Percentiles rank a stretch among this genome's conserved stretches.
phyloP scores from a whole-genome alignment of 1,140 invertebrate genomes.

The Philotrypesis tridentata region DNA sequence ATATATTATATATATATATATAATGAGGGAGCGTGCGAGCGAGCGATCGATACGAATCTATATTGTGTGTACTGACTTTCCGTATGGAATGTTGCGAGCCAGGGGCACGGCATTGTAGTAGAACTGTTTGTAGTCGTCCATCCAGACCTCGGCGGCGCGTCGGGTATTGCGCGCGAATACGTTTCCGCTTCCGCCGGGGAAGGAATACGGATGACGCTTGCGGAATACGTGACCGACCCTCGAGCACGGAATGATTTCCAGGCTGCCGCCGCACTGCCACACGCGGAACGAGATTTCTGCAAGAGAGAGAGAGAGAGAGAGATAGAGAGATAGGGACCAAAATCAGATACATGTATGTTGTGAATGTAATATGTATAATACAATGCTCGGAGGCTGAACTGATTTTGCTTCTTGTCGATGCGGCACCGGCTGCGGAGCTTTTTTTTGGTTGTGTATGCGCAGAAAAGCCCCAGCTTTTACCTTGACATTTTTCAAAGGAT shows the following conservation, averaged over 20 bases:
- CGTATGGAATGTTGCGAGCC: slow-evolving; percentile 89
- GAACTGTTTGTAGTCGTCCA: slow-evolving; percentile 95
- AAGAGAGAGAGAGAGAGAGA: too few species aligned
- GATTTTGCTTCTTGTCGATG: neutral
- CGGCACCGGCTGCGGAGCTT: neutral
- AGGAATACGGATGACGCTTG: slow-evolving; percentile 96
- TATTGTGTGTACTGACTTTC: slow-evolving; percentile 84
- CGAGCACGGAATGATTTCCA: slow-evolving; percentile 96
- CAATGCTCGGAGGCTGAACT: too few species aligned
- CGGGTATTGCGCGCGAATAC: slow-evolving; percentile 92
- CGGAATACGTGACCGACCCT: slow-evolving; percentile 93
- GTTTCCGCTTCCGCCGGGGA: slow-evolving; percentile 92
- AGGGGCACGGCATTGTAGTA: slow-evolving; percentile 91
- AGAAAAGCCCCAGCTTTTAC: too few species aligned
- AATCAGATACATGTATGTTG: too few species aligned
- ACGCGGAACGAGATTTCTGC: slow-evolving; percentile 85
- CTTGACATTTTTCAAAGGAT: too few species aligned
- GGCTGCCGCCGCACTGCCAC: slow-evolving; percentile 96
- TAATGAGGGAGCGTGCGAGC: too few species aligned
- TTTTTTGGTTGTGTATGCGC: neutral
- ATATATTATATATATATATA: too few species aligned
- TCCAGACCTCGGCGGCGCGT: slow-evolving; percentile 95
- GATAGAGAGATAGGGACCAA: too few species aligned
- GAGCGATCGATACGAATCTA: neutral
- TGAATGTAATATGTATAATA: too few species aligned